Conservation (phyloP, 2,113 vertebrate species). For the Haliaeetus leucogaster region DNA sequence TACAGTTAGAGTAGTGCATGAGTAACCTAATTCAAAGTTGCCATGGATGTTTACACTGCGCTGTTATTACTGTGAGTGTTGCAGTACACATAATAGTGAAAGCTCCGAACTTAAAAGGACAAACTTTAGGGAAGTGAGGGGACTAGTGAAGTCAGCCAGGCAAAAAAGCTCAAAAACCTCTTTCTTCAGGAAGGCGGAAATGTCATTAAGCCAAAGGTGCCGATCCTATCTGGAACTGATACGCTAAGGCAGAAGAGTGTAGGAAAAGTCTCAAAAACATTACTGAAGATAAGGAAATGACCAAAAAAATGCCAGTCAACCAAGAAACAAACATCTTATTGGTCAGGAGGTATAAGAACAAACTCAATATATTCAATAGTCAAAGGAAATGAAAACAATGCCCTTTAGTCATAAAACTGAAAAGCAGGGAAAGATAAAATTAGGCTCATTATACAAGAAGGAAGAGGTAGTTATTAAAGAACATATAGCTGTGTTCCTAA, state of each 20-base stretch:
- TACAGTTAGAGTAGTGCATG: background rate
- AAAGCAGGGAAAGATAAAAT: background rate
- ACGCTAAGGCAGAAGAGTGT: background rate
- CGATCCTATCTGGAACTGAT: background rate
- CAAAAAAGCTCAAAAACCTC: background rate
- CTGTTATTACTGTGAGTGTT: background rate
- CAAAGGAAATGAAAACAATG: background rate
- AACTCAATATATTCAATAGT: background rate
- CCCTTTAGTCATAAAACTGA: background rate
- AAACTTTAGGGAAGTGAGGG: background rate
- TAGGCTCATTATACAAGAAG: background rate
- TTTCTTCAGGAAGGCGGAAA: background rate
- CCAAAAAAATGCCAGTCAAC: background rate
- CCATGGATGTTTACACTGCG: background rate
- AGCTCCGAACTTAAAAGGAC: background rate
- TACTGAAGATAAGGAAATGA: background rate
- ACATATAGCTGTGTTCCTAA: background rate
- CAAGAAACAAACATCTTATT: background rate
- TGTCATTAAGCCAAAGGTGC: background rate
- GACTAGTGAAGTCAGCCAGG: background rate
- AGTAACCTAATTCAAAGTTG: background rate
- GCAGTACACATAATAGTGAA: background rate
- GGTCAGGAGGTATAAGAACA: background rate
- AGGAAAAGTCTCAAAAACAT: background rate
- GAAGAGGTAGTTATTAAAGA: background rate